A percentile compares a stretch with the other conserved stretches of the same genome.
phyloP scores from a whole-genome alignment of 2,113 vertebrate genomes.

The Microcebus lehilahytsara region DNA sequence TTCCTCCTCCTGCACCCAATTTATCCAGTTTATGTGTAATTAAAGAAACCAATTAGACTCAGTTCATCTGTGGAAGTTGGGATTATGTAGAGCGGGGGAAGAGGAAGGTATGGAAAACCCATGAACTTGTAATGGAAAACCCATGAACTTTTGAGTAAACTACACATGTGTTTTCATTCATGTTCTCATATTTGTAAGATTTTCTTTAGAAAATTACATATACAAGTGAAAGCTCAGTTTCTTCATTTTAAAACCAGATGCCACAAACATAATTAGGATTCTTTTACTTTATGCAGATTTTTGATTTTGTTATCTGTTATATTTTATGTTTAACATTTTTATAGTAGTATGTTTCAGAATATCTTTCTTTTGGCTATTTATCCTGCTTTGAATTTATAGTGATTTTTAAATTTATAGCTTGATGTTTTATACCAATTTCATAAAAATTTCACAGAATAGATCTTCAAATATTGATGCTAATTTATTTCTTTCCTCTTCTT shows the following conservation, averaged over 20 bases:
- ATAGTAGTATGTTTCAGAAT: not conserved
- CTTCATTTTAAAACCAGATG: not conserved
- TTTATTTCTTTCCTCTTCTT: not conserved
- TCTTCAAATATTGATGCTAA: not conserved
- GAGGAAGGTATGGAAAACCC: not conserved
- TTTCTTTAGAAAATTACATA: not conserved
- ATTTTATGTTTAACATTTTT: not conserved
- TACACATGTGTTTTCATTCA: not conserved
- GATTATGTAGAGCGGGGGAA: not conserved
- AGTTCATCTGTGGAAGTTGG: not conserved
- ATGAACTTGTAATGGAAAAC: not conserved
- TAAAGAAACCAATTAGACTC: not conserved
- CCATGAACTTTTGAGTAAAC: not conserved
- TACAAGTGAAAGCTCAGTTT: not conserved
- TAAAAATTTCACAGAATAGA: not conserved
- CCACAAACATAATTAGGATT: not conserved
- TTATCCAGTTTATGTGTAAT: not conserved
- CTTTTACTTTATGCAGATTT: not conserved
- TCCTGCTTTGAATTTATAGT: not conserved
- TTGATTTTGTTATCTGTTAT: not conserved
- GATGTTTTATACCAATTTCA: not conserved
- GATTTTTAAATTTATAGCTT: not conserved
- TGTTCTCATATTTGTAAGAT: not conserved
- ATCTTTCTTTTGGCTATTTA: not conserved
- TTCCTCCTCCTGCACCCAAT: not conserved